A percentile compares a stretch with the other conserved stretches of the same genome.
Conservation (phyloP, 2,888 invertebrate genomes). For the Lochmaea capreae region DNA sequence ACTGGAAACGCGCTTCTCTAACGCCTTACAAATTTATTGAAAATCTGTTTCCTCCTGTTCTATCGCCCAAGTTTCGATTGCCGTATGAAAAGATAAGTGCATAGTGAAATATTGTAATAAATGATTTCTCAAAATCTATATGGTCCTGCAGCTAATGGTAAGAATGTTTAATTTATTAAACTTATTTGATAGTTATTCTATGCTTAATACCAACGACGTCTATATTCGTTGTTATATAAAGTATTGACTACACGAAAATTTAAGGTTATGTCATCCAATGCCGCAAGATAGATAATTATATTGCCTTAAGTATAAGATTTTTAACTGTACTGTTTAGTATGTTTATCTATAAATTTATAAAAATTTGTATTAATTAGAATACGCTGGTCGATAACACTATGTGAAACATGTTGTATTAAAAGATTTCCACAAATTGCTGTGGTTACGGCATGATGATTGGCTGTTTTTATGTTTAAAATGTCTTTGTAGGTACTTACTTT, state of each 20-base stretch:
- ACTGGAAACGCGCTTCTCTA: background rate
- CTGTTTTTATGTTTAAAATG: background rate
- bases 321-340: background rate
- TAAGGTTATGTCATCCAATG: constrained; percentile 6
- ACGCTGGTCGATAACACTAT: background rate
- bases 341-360: background rate
- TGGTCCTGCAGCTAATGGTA: background rate
- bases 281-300: background rate
- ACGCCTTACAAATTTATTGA: background rate
- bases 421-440: background rate
- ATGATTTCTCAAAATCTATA: background rate
- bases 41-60: background rate
- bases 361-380: background rate
- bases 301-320: background rate
- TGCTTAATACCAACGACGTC: no score
- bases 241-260: background rate
- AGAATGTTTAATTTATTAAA: background rate
- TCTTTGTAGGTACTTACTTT: constrained; percentile 8
- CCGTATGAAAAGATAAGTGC: background rate
- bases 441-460: background rate
- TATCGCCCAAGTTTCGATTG: background rate
- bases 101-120: background rate
- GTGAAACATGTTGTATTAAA: background rate
- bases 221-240: background rate
- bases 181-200: no score